These are phyloP conservation scores for Oenanthe melanoleuca DNA, from an alignment of 2,113 vertebrate genomes.

Conservation along the genomic window DNA sequence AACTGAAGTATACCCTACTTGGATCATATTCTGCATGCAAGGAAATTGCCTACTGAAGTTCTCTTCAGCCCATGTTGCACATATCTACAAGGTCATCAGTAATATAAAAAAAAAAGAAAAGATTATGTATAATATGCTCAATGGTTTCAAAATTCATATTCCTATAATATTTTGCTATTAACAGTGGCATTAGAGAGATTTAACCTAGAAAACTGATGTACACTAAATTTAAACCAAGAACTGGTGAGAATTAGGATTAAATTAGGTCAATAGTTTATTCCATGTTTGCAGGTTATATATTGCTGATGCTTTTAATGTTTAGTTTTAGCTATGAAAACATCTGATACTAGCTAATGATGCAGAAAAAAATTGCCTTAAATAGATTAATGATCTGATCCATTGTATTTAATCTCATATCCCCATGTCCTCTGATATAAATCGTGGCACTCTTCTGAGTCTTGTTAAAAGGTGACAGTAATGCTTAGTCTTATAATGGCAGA, in stretches of 20 bases:
- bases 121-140: neutral
- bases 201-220: neutral
- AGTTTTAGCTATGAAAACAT: neutral
- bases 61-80: neutral
- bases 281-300: neutral
- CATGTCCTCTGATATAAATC: neutral
- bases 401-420: neutral
- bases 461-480: neutral
- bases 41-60: constrained; percentile 2
- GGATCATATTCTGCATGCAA: neutral
- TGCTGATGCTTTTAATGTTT: neutral
- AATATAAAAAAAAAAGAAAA: neutral
- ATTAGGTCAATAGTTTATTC: neutral
- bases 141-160: neutral
- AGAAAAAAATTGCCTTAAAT: neutral
- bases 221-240: neutral
- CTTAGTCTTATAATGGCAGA: neutral
- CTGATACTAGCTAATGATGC: neutral
- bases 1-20: neutral
- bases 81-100: neutral
- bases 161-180: neutral
- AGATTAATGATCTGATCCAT: neutral
- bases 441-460: neutral
- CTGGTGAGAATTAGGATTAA: neutral
- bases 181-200: neutral